phyloP scores from a whole-genome alignment of 2,888 invertebrate species.

The Bedellia somnulentella region DNA sequence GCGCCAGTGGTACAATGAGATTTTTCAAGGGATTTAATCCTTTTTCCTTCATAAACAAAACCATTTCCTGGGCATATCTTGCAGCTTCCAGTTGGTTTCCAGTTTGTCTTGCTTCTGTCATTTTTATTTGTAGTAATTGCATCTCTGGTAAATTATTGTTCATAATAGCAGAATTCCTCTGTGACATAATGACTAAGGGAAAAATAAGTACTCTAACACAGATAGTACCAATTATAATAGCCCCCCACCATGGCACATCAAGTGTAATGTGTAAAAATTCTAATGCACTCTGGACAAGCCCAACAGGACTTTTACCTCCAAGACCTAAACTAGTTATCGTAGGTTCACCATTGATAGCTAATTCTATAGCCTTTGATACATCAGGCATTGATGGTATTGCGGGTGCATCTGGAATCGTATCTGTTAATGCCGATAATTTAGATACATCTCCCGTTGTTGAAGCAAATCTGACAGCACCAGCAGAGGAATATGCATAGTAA shows the following conservation, averaged over 20 bases:
- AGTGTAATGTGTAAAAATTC: slow-evolving; percentile 81
- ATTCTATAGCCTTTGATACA: slow-evolving; percentile 33
- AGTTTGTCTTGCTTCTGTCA: slow-evolving; percentile 83
- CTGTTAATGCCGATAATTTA: slow-evolving; percentile 23
- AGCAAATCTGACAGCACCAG: slow-evolving; percentile 32
- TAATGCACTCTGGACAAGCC: slow-evolving; percentile 76
- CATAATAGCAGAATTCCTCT: slow-evolving; percentile 80
- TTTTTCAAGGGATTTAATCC: slow-evolving; percentile 79
- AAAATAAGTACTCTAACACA: slow-evolving; percentile 76
- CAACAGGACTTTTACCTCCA: slow-evolving; percentile 81
- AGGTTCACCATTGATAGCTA: slow-evolving; percentile 68
- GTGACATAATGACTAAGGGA: slow-evolving; percentile 81
- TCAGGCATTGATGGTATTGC: slow-evolving; percentile 38
- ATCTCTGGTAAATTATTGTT: slow-evolving; percentile 85
- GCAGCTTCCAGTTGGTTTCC: slow-evolving; percentile 81
- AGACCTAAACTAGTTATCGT: slow-evolving; percentile 80
- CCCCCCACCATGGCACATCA: slow-evolving; percentile 92
- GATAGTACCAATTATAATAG: slow-evolving; percentile 81
- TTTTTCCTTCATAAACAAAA: slow-evolving; percentile 80
- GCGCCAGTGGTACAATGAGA: slow-evolving; percentile 74
- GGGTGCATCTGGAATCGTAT: slow-evolving; percentile 47
- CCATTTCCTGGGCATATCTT: slow-evolving; percentile 75
- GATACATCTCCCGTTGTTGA: slow-evolving; percentile 28
- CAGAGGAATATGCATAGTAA: slow-evolving; percentile 42
- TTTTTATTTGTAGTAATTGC: slow-evolving; percentile 76